A percentile compares a stretch with the other conserved stretches of the same genome.
Conservation (phyloP, 2,797 vertebrate species). For the Apogon talboti region DNA sequence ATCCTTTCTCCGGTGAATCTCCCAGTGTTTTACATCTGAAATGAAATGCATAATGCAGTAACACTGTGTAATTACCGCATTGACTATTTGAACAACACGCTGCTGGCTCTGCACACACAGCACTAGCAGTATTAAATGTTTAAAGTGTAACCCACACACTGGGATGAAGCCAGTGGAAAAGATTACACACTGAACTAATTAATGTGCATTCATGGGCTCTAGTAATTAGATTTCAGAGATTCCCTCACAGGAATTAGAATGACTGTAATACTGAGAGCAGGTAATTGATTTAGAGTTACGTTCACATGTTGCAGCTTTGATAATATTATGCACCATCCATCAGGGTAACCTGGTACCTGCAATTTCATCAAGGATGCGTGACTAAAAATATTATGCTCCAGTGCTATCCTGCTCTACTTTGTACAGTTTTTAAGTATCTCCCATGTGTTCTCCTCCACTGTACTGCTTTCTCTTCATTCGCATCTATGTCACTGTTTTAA, state of each 20-base stretch:
- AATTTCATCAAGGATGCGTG: background rate
- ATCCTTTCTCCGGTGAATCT: background rate
- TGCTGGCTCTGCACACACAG: slow-evolving; percentile 22
- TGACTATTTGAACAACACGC: slow-evolving; percentile 16
- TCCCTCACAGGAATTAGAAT: slow-evolving; percentile 29
- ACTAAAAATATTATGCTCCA: background rate
- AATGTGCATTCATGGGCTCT: slow-evolving; percentile 12
- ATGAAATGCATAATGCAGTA: slow-evolving; percentile 29
- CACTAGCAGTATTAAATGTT: background rate
- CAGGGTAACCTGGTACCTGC: background rate
- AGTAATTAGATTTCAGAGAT: slow-evolving; percentile 20
- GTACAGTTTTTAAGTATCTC: background rate
- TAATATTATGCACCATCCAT: slow-evolving; percentile 11
- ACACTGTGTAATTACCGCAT: slow-evolving; percentile 13
- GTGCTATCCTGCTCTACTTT: background rate
- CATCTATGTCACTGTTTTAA: too few species aligned
- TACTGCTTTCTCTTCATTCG: too few species aligned
- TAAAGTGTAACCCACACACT: background rate
- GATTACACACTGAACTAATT: slow-evolving; percentile 24
- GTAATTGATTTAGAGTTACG: slow-evolving; percentile 41
- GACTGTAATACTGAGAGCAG: slow-evolving; percentile 16
- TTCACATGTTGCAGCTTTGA: slow-evolving; percentile 10
- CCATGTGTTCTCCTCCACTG: too few species aligned
- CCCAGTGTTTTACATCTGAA: slow-evolving; percentile 15
- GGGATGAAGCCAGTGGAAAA: slow-evolving; percentile 15